phyloP scores from a whole-genome alignment of 2,113 vertebrate genomes.

The Butastur rufipennis region DNA sequence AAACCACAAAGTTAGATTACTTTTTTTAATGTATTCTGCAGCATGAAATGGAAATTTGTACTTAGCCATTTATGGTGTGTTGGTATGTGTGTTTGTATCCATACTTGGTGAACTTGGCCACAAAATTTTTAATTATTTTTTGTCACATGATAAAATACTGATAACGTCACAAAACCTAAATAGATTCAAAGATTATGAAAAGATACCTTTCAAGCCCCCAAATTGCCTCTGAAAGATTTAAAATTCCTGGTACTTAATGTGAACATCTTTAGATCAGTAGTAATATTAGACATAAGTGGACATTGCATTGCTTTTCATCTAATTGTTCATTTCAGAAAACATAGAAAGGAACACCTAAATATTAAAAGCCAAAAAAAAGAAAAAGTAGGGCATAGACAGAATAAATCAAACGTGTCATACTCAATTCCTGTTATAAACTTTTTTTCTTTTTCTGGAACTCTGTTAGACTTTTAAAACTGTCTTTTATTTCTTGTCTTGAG shows the following conservation, averaged over 20 bases:
- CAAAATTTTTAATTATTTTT: not conserved
- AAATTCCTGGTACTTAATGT: not conserved
- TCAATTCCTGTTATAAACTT: not conserved
- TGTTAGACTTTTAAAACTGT: not conserved
- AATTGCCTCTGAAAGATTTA: not conserved
- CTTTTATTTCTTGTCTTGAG: not conserved
- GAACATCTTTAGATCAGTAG: not conserved
- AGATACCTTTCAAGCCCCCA: not conserved
- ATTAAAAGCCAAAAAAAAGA: not conserved
- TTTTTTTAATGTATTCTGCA: not conserved
- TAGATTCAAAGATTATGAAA: not conserved
- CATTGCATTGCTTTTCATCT: not conserved
- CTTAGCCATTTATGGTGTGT: not conserved
- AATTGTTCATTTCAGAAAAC: not conserved
- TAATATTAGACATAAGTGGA: not conserved
- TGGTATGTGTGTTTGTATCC: not conserved
- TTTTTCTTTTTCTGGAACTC: not conserved
- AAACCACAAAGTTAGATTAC: not conserved
- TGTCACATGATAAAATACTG: not conserved
- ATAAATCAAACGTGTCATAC: not conserved
- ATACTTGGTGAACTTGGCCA: not conserved
- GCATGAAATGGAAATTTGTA: not conserved
- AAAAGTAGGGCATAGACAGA: not conserved
- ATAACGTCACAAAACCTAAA: not conserved
- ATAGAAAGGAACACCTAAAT: not conserved